A percentile compares a stretch with the other conserved stretches of the same genome.
Conservation (phyloP, 2,888 invertebrate genomes). For the Macaria notata region DNA sequence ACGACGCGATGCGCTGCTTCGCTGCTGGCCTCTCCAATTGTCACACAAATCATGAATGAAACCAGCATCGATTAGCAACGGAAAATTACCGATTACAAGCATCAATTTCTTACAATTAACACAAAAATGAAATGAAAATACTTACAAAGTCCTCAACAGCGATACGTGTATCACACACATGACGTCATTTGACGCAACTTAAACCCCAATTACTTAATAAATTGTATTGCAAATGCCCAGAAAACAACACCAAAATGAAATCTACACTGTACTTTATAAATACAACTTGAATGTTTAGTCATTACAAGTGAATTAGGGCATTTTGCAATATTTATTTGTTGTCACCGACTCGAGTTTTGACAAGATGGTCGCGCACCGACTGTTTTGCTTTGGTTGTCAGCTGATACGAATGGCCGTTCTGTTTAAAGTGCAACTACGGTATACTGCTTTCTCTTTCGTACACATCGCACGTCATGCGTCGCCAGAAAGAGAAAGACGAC, state of each 20-base stretch:
- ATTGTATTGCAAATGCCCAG: conserved; percentile 67
- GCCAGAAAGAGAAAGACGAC: conserved; percentile 50
- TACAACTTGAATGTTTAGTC: conserved; percentile 70
- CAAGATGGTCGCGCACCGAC: conserved; percentile 84
- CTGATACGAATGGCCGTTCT: conserved; percentile 77
- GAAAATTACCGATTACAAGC: conserved; percentile 51
- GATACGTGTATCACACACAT: conserved; percentile 82
- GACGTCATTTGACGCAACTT: conserved; percentile 82
- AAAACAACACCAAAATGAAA: conserved; percentile 69
- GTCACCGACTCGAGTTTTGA: conserved; percentile 80
- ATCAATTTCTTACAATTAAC: conserved; percentile 61
- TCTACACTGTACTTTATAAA: conserved; percentile 71
- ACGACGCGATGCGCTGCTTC: conserved; percentile 33
- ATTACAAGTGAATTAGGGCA: conserved; percentile 76
- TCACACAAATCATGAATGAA: conserved; percentile 71
- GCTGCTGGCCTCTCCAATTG: conserved; percentile 42
- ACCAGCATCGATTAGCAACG: conserved; percentile 49
- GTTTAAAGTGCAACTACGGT: conserved; percentile 52
- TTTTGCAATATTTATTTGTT: conserved; percentile 81
- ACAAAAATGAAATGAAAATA: conserved; percentile 76
- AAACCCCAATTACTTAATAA: conserved; percentile 79
- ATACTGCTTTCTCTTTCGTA: conserved; percentile 46
- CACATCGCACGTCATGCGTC: conserved; percentile 2
- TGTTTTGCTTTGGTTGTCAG: conserved; percentile 84
- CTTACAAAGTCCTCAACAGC: conserved; percentile 78